A percentile compares a stretch with the other conserved stretches of the same genome.
These are phyloP conservation scores for Morpho helenor DNA, from an alignment of 2,888 invertebrate genomes.

Conservation along the genomic window DNA sequence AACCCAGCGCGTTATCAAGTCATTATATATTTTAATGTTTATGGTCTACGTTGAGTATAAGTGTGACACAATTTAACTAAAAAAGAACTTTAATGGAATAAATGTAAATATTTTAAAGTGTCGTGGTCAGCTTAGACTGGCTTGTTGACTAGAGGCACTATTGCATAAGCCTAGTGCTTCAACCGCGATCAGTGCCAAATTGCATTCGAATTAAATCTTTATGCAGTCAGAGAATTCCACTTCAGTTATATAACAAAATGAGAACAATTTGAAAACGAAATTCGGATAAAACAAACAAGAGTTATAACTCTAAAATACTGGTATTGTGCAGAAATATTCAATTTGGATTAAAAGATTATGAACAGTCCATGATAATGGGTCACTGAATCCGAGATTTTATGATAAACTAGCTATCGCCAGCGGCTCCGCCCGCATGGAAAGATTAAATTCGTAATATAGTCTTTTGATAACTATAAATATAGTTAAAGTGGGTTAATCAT, in stretches of 20 bases:
- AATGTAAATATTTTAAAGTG: background rate
- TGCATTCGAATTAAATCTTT: slow-evolving; percentile 31
- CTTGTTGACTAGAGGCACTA: slow-evolving; percentile 21
- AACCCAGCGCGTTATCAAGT: too few species aligned
- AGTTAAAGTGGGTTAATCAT: too few species aligned
- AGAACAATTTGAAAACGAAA: slow-evolving; percentile 22
- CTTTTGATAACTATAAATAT: too few species aligned
- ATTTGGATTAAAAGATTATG: background rate
- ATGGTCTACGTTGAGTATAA: too few species aligned
- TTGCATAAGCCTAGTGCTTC: slow-evolving; percentile 28
- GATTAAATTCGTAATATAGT: too few species aligned
- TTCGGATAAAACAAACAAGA: slow-evolving; percentile 17
- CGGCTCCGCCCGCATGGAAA: too few species aligned
- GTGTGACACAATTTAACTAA: too few species aligned
- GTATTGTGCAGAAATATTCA: slow-evolving; percentile 1
- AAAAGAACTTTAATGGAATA: background rate
- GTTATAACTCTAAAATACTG: slow-evolving; percentile 5
- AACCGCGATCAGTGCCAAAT: slow-evolving; percentile 29
- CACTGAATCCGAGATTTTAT: too few species aligned
- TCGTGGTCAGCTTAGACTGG: slow-evolving; percentile 17
- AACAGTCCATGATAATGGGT: background rate
- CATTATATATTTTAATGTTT: too few species aligned
- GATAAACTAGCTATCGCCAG: too few species aligned
- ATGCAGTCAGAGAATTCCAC: slow-evolving; percentile 24
- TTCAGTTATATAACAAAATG: slow-evolving; percentile 25